Evolutionary conservation across 1,140 invertebrate species (phyloP).

Genomic region (Trachelipus rathkii): DNA sequence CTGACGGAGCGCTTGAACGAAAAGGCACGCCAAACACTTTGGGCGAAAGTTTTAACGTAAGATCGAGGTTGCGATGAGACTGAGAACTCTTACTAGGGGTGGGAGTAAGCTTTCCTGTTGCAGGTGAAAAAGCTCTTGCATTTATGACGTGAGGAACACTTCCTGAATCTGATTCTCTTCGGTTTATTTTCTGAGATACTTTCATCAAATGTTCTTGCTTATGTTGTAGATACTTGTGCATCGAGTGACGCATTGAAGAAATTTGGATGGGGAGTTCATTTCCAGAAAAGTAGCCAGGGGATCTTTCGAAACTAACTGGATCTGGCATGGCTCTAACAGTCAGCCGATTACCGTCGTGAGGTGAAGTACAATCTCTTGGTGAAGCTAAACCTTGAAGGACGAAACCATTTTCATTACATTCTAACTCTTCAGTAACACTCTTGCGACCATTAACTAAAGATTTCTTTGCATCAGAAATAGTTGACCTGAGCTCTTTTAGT

Average conservation of each 20-base stretch:
- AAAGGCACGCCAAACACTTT: constrained; percentile 43
- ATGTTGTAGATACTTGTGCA: constrained; percentile 48
- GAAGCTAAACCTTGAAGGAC: constrained; percentile 18
- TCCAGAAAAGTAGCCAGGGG: constrained; percentile 26
- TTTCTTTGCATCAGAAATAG: constrained; percentile 20
- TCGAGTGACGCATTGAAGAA: constrained; percentile 49
- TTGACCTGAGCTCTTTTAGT: constrained; percentile 29
- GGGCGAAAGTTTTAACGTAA: constrained; percentile 42
- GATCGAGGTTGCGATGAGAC: constrained; percentile 25
- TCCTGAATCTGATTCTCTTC: constrained; percentile 38
- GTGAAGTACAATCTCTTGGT: constrained; percentile 25
- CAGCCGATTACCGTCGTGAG: constrained; percentile 47
- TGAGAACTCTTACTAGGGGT: constrained; percentile 24
- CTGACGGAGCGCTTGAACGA: constrained; percentile 45
- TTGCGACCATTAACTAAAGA: constrained; percentile 29
- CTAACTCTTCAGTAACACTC: constrained; percentile 32
- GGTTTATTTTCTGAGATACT: constrained; percentile 45
- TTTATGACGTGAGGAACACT: constrained; percentile 36
- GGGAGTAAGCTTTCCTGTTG: constrained; percentile 34
- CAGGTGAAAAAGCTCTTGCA: constrained; percentile 36
- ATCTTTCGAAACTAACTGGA: constrained; percentile 48
- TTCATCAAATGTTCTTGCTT: constrained; percentile 45
- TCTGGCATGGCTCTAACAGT: constrained; percentile 57
- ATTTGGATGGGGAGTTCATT: constrained; percentile 43
- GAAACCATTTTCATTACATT: neutral